These are phyloP conservation scores for Trinectes maculatus DNA, from an alignment of 2,113 vertebrate species.

Conservation along the genomic window DNA sequence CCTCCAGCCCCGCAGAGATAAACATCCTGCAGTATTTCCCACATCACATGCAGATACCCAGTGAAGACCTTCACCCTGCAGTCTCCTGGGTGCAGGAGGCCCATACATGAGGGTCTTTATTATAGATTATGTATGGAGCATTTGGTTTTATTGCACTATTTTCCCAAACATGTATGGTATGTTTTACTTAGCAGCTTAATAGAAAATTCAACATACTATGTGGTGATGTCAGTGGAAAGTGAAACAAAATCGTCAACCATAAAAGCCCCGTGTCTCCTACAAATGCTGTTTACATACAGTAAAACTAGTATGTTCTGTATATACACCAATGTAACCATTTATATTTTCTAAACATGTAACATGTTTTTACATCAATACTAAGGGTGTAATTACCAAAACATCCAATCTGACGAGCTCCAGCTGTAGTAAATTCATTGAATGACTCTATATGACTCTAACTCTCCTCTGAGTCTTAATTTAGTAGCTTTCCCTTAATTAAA, in stretches of 20 bases:
- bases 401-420: too few species aligned
- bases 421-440: too few species aligned
- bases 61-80: not conserved
- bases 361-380: too few species aligned
- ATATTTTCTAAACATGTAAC: too few species aligned
- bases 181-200: not conserved
- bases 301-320: too few species aligned
- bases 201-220: not conserved
- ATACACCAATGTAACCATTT: too few species aligned
- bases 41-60: slow-evolving; percentile 3
- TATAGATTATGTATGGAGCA: slow-evolving; percentile 20
- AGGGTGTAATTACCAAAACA: too few species aligned
- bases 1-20: slow-evolving; percentile 9
- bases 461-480: too few species aligned
- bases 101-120: slow-evolving; percentile 4
- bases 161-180: slow-evolving; percentile 29
- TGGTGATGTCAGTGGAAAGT: not conserved
- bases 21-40: slow-evolving; percentile 14
- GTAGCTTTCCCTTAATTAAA: too few species aligned
- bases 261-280: too few species aligned
- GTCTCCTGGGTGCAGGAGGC: not conserved
- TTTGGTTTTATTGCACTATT: slow-evolving; percentile 44
- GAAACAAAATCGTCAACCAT: slow-evolving; percentile 1
- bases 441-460: too few species aligned
- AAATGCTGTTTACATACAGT: too few species aligned